Percentiles rank a stretch among this genome's conserved stretches.
These are phyloP conservation scores for Cromileptes altivelis DNA, from an alignment of 2,113 vertebrate species.

Conservation along the genomic window DNA sequence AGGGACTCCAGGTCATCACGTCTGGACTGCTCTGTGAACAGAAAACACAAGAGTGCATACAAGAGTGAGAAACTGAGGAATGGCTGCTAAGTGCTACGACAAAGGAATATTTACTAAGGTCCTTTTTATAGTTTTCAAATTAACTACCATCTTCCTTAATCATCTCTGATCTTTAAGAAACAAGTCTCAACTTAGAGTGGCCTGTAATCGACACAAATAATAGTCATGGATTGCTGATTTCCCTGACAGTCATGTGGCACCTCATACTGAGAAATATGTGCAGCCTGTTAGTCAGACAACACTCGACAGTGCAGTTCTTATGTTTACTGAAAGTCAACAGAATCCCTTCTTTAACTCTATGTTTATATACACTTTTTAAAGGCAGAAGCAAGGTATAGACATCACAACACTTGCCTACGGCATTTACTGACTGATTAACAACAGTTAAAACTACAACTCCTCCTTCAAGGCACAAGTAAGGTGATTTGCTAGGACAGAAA, in stretches of 20 bases:
- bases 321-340: not conserved
- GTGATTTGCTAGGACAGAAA: not conserved
- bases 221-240: not conserved
- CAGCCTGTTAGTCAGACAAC: not conserved
- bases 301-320: not conserved
- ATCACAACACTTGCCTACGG: not conserved
- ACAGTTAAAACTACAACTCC: not conserved
- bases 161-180: not conserved
- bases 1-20: conserved; percentile 97
- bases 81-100: not conserved
- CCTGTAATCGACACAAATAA: not conserved
- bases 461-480: too few relatives aligned
- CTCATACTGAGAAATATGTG: not conserved
- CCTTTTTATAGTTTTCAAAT: not conserved
- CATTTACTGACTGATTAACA: not conserved
- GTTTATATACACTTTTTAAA: not conserved
- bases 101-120: not conserved
- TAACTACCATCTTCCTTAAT: not conserved
- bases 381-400: not conserved
- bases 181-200: not conserved
- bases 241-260: not conserved
- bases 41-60: not conserved
- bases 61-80: conserved; percentile 1
- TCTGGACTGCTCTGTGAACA: conserved; percentile 92
- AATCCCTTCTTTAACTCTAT: not conserved